Evolutionary conservation across 2,888 invertebrate species (phyloP).

Genomic region (Alsophila aescularia): DNA sequence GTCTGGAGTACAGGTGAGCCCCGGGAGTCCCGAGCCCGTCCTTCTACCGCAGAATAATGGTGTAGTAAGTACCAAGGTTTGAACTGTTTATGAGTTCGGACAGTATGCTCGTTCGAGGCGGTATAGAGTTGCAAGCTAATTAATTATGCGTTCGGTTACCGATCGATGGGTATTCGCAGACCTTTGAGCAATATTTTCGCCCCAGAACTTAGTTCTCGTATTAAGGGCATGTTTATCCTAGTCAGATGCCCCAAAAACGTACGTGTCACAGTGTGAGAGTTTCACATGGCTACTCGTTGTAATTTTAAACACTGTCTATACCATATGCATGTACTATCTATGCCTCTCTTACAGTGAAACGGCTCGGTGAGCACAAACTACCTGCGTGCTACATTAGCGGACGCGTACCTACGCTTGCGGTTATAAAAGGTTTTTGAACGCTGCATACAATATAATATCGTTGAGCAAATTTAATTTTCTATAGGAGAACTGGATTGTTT

Average conservation of each 20-base stretch:
- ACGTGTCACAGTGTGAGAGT: not conserved
- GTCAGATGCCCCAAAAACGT: not conserved
- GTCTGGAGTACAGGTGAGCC: slow-evolving; percentile 77
- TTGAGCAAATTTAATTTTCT: slow-evolving; percentile 20
- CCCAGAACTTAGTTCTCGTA: not conserved
- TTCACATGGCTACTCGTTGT: not conserved
- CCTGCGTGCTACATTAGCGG: slow-evolving; percentile 68
- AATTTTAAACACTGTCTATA: not conserved
- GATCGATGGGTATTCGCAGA: slow-evolving; percentile 3
- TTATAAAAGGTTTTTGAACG: slow-evolving; percentile 31
- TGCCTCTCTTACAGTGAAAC: slow-evolving; percentile 74
- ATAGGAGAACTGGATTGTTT: slow-evolving; percentile 24
- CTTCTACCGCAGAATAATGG: slow-evolving; percentile 37
- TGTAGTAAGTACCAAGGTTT: slow-evolving; percentile 6
- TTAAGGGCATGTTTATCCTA: slow-evolving; percentile 3
- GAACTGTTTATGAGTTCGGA: slow-evolving; percentile 9
- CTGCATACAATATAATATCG: slow-evolving; percentile 23
- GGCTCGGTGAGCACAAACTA: slow-evolving; percentile 72
- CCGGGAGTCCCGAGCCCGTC: slow-evolving; percentile 64
- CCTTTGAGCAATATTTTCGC: not conserved
- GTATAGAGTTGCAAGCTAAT: slow-evolving; percentile 1
- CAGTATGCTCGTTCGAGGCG: slow-evolving; percentile 10
- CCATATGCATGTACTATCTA: slow-evolving; percentile 54
- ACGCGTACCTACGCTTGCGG: slow-evolving; percentile 44
- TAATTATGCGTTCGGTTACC: not conserved